These are phyloP conservation scores for Fulmarus glacialis DNA, from an alignment of 2,113 vertebrate genomes.

Conservation along the genomic window DNA sequence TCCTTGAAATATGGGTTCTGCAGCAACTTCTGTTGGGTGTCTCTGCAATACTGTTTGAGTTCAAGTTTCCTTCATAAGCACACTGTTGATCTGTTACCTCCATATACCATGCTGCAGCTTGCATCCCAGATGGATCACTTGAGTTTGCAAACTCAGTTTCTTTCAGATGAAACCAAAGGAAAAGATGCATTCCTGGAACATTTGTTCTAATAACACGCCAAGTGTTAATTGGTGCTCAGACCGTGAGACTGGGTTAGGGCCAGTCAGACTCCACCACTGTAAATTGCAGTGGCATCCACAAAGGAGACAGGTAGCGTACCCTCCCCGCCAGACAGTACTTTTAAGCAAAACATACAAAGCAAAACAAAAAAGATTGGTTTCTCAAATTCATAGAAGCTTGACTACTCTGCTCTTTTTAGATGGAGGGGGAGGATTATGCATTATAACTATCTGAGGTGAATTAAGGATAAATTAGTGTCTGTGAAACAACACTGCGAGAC, in stretches of 20 bases:
- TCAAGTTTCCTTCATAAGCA: not conserved
- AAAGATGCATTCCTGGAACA: not conserved
- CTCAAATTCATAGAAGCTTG: not conserved
- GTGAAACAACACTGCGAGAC: not conserved
- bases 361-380: not conserved
- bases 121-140: not conserved
- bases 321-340: not conserved
- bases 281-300: not conserved
- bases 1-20: not conserved
- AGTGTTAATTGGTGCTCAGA: not conserved
- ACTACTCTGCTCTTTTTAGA: not conserved
- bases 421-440: not conserved
- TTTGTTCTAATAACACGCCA: not conserved
- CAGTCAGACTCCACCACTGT: not conserved
- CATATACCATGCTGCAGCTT: not conserved
- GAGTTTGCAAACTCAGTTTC: not conserved
- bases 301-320: not conserved
- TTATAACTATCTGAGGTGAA: not conserved
- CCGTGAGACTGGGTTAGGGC: not conserved
- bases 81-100: not conserved
- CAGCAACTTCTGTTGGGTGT: not conserved
- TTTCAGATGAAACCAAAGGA: not conserved
- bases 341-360: not conserved
- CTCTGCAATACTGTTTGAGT: not conserved
- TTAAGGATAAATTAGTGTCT: conserved; percentile 14